A percentile compares a stretch with the other conserved stretches of the same genome.
Conservation (phyloP, 1,140 invertebrate species). For the Zaprionus ghesquierei region DNA sequence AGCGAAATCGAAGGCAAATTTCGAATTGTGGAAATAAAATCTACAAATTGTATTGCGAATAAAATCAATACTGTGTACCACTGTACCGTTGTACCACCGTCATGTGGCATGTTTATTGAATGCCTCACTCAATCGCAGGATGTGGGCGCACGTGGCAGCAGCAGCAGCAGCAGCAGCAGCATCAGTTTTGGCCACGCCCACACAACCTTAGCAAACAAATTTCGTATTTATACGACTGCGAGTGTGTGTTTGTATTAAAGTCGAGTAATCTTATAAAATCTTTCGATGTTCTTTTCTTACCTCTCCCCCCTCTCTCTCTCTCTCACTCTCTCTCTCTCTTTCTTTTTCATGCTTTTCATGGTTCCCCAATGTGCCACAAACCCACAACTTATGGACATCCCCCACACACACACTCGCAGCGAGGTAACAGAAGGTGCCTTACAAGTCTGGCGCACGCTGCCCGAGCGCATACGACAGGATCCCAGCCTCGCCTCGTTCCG, state of each 20-base stretch:
- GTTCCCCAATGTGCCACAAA: constrained; percentile 71
- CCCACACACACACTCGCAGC: constrained; percentile 71
- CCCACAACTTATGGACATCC: constrained; percentile 42
- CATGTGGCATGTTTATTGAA: constrained; percentile 57
- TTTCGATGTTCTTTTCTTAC: constrained; percentile 41
- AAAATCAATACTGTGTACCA: constrained; percentile 12
- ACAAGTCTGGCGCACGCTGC: constrained; percentile 86
- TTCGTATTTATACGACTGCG: constrained; percentile 20
- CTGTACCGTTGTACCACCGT: not conserved
- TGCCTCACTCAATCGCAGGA: constrained; percentile 10
- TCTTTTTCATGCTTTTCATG: constrained; percentile 47
- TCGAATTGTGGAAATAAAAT: constrained; percentile 36
- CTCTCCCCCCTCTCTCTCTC: constrained; percentile 24
- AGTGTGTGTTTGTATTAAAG: constrained; percentile 48
- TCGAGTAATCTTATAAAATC: constrained; percentile 72
- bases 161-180: not conserved
- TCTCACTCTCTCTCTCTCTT: constrained; percentile 17
- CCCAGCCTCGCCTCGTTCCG: constrained; percentile 86
- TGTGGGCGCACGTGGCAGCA: constrained; percentile 15
- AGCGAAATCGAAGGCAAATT: constrained; percentile 3
- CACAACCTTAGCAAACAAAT: constrained; percentile 66
- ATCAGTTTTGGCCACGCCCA: constrained; percentile 27
- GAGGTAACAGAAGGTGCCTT: constrained; percentile 86
- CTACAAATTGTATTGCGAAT: constrained; percentile 44
- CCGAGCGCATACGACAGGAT: constrained; percentile 86